phyloP scores from a whole-genome alignment of 2,888 invertebrate species.

The Tridacna crocea region DNA sequence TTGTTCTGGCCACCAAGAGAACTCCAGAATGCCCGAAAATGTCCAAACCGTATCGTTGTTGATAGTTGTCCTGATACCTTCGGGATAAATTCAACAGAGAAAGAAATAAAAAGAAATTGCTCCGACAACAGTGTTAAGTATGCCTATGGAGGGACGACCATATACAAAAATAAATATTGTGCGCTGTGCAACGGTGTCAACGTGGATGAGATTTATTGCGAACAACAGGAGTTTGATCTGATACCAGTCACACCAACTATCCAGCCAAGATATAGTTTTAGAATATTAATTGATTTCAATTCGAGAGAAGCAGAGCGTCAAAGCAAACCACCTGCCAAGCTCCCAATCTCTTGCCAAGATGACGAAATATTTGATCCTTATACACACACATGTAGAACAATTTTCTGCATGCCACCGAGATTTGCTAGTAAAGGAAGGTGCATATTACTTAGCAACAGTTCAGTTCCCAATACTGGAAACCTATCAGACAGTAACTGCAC shows the following conservation, averaged over 20 bases:
- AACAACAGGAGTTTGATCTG: neutral
- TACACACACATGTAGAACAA: conserved; percentile 47
- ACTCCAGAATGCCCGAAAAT: conserved; percentile 14
- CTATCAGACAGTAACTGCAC: conserved; percentile 17
- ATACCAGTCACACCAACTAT: neutral
- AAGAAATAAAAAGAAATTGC: neutral
- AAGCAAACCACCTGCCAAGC: neutral
- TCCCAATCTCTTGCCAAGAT: conserved; percentile 34
- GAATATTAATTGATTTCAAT: conserved; percentile 43
- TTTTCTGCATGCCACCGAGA: conserved; percentile 39
- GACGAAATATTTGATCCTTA: conserved; percentile 64
- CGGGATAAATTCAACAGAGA: neutral
- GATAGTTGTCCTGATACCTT: conserved; percentile 6
- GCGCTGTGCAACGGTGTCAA: conserved; percentile 68
- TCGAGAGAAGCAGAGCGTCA: neutral
- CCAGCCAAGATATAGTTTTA: conserved; percentile 33
- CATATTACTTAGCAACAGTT: neutral
- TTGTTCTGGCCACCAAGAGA: conserved; percentile 21
- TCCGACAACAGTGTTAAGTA: neutral
- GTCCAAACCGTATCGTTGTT: conserved; percentile 20
- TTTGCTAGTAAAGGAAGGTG: conserved; percentile 41
- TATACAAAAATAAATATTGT: conserved; percentile 73
- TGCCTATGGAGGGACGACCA: conserved; percentile 8
- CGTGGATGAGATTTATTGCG: conserved; percentile 13
- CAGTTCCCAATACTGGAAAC: neutral